Percentiles rank a stretch among this genome's conserved stretches.
phyloP scores from a whole-genome alignment of 2,113 vertebrate genomes.

The Heteronetta atricapilla region DNA sequence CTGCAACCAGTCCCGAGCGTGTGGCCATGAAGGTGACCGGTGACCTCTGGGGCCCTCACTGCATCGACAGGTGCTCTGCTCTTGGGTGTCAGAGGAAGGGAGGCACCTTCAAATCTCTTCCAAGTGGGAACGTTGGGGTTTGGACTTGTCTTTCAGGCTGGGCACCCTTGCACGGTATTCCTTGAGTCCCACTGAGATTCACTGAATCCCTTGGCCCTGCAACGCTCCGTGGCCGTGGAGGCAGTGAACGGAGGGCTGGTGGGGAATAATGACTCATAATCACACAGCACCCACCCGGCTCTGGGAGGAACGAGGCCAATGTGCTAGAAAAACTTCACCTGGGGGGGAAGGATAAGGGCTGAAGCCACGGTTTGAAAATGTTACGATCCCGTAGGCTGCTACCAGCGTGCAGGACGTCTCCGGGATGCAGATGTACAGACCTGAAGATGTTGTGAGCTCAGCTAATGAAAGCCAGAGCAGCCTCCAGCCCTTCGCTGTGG shows the following conservation, averaged over 20 bases:
- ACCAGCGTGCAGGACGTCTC: background rate
- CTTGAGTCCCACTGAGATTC: too few species aligned
- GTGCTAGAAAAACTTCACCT: background rate
- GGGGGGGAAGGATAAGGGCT: fast-evolving
- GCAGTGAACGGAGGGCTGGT: background rate
- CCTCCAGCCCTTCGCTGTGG: background rate
- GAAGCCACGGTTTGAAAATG: background rate
- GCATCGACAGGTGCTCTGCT: background rate
- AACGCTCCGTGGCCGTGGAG: background rate
- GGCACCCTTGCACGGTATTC: background rate
- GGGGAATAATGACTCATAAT: background rate
- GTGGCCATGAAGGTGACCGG: fast-evolving
- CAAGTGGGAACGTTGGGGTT: background rate
- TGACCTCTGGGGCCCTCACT: background rate
- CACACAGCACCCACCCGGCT: background rate
- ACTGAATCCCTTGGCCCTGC: background rate
- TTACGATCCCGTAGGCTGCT: background rate
- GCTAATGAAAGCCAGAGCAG: background rate
- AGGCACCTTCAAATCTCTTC: background rate
- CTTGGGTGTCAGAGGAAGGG: background rate
- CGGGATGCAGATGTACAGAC: background rate
- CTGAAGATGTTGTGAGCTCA: background rate
- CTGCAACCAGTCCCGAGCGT: fast-evolving
- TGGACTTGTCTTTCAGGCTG: background rate
- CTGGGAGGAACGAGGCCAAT: background rate